These are phyloP conservation scores for Drosophila siamana DNA, from an alignment of 2,888 invertebrate species.

Conservation along the genomic window DNA sequence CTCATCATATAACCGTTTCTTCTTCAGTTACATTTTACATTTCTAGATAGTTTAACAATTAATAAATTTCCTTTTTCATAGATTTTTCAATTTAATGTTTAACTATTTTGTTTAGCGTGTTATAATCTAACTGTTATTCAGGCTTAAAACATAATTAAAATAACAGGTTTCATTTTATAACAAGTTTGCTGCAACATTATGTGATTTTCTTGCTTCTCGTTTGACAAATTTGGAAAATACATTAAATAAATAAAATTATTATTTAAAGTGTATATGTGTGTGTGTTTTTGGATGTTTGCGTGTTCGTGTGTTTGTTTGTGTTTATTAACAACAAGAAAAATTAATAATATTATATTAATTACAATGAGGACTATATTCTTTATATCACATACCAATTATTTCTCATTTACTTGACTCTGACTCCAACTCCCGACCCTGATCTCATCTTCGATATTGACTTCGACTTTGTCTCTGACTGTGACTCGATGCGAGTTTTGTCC, in stretches of 20 bases:
- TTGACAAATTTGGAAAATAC: conserved; percentile 62
- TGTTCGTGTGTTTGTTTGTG: conserved; percentile 30
- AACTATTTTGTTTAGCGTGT: conserved; percentile 3
- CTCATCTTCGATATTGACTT: background rate
- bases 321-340: conserved; percentile 69
- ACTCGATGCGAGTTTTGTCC: conserved; percentile 58
- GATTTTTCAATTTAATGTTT: background rate
- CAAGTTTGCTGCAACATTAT: conserved; percentile 56
- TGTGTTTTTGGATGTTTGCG: conserved; percentile 7
- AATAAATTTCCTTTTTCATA: conserved; percentile 26
- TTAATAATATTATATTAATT: conserved; percentile 75
- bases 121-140: conserved; percentile 1
- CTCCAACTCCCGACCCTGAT: conserved; percentile 8
- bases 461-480: conserved; percentile 56
- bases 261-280: conserved; percentile 41
- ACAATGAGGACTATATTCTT: conserved; percentile 85
- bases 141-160: conserved; percentile 37
- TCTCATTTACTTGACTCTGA: conserved; percentile 71
- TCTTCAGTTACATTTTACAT: conserved; percentile 45
- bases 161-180: conserved; percentile 50
- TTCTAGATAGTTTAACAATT: conserved; percentile 44
- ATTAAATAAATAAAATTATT: conserved; percentile 56
- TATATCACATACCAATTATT: conserved; percentile 86
- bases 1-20: conserved; percentile 53
- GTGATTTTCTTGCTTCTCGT: conserved; percentile 28